Percentiles rank a stretch among this genome's conserved stretches.
Evolutionary conservation across 2,113 vertebrate genomes (phyloP).

Genomic region (Gymnogyps californianus): DNA sequence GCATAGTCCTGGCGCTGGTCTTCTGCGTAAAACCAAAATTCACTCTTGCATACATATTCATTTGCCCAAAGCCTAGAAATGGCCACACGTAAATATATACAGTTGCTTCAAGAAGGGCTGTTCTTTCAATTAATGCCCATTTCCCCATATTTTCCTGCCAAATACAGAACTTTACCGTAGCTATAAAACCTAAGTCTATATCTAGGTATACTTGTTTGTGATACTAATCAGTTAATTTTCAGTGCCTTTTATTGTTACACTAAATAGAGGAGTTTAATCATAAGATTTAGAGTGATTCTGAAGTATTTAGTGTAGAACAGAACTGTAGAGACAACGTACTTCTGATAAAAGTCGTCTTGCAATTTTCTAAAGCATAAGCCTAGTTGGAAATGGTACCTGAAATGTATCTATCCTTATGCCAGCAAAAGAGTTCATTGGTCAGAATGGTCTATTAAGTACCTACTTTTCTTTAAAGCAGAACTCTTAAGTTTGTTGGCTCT

Average conservation of each 20-base stretch:
- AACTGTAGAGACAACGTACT: not conserved
- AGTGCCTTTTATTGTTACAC: not conserved
- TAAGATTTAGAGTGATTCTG: not conserved
- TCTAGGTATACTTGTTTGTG: not conserved
- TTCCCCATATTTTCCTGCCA: not conserved
- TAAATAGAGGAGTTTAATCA: not conserved
- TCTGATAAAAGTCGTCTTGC: not conserved
- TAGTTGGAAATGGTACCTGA: not conserved
- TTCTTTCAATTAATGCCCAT: not conserved
- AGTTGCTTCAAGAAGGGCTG: not conserved
- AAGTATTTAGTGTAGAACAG: not conserved
- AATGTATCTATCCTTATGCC: not conserved
- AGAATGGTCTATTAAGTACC: not conserved
- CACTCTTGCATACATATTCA: not conserved
- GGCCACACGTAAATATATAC: not conserved
- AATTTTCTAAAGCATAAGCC: not conserved
- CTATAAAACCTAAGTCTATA: not conserved
- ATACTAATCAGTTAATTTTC: not conserved
- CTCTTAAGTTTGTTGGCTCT: not conserved
- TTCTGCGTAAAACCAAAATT: not conserved
- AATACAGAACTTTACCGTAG: not conserved
- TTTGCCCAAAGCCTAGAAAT: slow-evolving; percentile 28
- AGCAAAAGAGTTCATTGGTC: not conserved
- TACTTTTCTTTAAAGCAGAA: not conserved
- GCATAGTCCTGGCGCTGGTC: not conserved